These are phyloP conservation scores for Lasiurus borealis DNA, from an alignment of 2,113 vertebrate species.

Conservation along the genomic window DNA sequence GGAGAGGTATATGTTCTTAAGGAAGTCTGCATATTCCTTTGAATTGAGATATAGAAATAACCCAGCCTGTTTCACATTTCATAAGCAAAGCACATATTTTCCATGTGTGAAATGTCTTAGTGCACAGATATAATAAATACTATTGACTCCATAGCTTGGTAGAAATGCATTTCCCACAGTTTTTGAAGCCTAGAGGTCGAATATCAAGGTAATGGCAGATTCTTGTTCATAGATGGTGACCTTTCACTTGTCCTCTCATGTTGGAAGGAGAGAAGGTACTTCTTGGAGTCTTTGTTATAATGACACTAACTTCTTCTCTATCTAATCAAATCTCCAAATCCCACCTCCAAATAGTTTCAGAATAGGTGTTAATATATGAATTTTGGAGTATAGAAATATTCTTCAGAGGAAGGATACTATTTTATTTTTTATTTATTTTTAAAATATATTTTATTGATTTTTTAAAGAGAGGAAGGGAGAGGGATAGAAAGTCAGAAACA, in stretches of 20 bases:
- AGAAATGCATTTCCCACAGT: not conserved
- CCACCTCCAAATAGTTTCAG: not conserved
- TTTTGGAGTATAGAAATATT: not conserved
- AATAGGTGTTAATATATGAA: not conserved
- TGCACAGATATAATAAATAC: not conserved
- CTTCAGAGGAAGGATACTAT: not conserved
- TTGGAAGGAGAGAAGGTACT: not conserved
- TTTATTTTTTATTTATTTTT: no score
- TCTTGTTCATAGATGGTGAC: not conserved
- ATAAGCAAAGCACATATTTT: conserved; percentile 12
- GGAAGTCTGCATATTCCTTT: conserved; percentile 1
- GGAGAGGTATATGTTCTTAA: conserved; percentile 12
- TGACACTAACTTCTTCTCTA: not conserved
- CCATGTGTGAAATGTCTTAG: not conserved
- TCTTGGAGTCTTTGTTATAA: not conserved
- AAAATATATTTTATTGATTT: no score
- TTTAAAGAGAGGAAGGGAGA: no score
- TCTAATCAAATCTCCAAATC: not conserved
- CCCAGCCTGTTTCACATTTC: not conserved
- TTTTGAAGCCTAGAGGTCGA: not conserved
- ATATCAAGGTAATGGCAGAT: not conserved
- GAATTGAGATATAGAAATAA: conserved; percentile 42
- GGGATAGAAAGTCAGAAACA: no score
- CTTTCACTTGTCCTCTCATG: not conserved
- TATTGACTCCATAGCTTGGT: not conserved